A percentile compares a stretch with the other conserved stretches of the same genome.
These are phyloP conservation scores for Leucozona laternaria DNA, from an alignment of 2,888 invertebrate genomes.

Conservation along the genomic window DNA sequence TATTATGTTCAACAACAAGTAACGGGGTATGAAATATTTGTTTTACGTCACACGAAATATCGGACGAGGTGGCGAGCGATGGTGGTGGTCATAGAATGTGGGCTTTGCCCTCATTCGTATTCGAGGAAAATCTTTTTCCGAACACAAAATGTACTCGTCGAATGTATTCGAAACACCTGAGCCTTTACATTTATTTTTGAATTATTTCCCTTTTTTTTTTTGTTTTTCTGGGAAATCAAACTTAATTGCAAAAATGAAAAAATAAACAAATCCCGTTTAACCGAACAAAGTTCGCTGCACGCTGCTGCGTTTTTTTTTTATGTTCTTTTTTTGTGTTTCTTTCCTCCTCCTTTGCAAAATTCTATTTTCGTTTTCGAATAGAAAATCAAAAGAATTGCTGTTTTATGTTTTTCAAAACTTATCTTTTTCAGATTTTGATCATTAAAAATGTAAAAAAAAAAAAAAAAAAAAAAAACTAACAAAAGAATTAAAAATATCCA, in stretches of 20 bases:
- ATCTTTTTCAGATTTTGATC: slow-evolving; percentile 51
- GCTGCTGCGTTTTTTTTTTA: slow-evolving; percentile 45
- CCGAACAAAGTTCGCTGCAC: slow-evolving; percentile 56
- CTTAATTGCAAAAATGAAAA: slow-evolving; percentile 25
- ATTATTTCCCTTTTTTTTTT: neutral
- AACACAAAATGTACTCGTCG: slow-evolving; percentile 4
- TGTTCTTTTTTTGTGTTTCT: neutral
- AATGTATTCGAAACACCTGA: slow-evolving; percentile 62
- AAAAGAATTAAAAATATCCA: slow-evolving; percentile 10
- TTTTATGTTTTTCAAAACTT: slow-evolving; percentile 46
- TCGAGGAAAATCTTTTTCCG: slow-evolving; percentile 15
- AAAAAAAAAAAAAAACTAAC: no score
- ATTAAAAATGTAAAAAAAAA: slow-evolving; percentile 41
- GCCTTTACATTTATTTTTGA: slow-evolving; percentile 33
- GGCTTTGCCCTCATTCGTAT: slow-evolving; percentile 66
- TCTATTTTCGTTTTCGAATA: slow-evolving; percentile 71
- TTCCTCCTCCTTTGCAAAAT: slow-evolving; percentile 57
- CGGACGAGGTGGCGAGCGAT: slow-evolving; percentile 7
- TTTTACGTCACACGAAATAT: slow-evolving; percentile 65
- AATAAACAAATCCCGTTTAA: slow-evolving; percentile 42
- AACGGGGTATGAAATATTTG: slow-evolving; percentile 14
- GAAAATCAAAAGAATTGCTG: slow-evolving; percentile 68
- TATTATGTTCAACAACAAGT: neutral
- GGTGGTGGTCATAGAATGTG: slow-evolving; percentile 53
- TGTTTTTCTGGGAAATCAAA: slow-evolving; percentile 28